Percentiles rank a stretch among this genome's conserved stretches.
phyloP scores from a whole-genome alignment of 2,888 invertebrate genomes.

The Hermaeophaga mercurialis region DNA sequence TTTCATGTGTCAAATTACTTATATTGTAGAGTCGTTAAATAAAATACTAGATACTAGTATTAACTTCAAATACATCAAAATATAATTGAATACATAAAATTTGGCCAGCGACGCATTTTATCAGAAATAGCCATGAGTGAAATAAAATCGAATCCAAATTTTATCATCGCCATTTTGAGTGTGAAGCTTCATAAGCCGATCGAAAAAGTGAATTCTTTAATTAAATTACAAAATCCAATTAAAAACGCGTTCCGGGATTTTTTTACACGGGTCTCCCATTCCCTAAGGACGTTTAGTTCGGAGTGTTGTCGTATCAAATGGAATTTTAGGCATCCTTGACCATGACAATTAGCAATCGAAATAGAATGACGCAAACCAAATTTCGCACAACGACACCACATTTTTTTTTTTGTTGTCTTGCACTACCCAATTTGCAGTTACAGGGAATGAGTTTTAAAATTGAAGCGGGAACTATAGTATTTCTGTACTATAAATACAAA shows the following conservation, averaged over 20 bases:
- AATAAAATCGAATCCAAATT: not conserved
- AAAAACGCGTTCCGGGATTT: slow-evolving; percentile 8
- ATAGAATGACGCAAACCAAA: slow-evolving; percentile 20
- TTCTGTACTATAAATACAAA: not conserved
- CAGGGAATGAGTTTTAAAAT: slow-evolving; percentile 22
- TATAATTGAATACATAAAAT: not conserved
- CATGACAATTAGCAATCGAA: slow-evolving; percentile 23
- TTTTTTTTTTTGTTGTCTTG: slow-evolving; percentile 12
- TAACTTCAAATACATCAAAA: no score
- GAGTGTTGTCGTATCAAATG: slow-evolving; percentile 20
- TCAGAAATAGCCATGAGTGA: no score
- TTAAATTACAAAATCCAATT: slow-evolving; percentile 22
- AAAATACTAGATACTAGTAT: no score
- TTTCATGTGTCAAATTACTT: no score
- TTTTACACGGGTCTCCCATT: not conserved
- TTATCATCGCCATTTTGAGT: not conserved
- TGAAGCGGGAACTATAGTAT: slow-evolving; percentile 4
- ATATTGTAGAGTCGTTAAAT: no score
- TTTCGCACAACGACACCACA: slow-evolving; percentile 11
- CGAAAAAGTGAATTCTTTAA: slow-evolving; percentile 20
- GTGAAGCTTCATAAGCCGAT: slow-evolving; percentile 9
- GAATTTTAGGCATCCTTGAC: slow-evolving; percentile 25
- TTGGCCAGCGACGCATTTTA: no score
- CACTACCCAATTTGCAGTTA: slow-evolving; percentile 26
- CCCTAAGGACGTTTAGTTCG: slow-evolving; percentile 2